A percentile compares a stretch with the other conserved stretches of the same genome.
Evolutionary conservation across 2,113 vertebrate genomes (phyloP).

Genomic region (Sapayoa aenigma): DNA sequence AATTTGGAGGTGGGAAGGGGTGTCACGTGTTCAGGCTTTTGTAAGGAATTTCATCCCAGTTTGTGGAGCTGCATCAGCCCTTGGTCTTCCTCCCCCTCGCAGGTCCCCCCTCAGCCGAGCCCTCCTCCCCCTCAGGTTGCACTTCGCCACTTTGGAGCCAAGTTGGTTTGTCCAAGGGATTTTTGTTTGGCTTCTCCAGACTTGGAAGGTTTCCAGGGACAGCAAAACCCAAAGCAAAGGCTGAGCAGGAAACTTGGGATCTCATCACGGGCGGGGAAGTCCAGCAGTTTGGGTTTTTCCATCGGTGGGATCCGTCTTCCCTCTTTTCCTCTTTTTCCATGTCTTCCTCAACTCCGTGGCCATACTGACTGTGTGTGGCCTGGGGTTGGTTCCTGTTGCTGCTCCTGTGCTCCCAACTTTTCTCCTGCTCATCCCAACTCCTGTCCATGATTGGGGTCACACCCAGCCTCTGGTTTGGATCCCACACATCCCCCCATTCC

Average conservation of each 20-base stretch:
- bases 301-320: accelerated
- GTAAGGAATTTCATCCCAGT: neutral
- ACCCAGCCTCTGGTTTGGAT: neutral
- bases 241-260: neutral
- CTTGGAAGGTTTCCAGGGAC: conserved; percentile 6
- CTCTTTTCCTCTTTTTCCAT: neutral
- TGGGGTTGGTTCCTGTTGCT: neutral
- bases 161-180: neutral
- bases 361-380: neutral
- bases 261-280: accelerated
- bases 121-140: neutral
- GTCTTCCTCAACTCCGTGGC: neutral
- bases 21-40: accelerated
- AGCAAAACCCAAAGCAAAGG: conserved; percentile 6
- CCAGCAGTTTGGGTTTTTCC: neutral
- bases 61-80: neutral
- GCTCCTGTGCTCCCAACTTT: accelerated
- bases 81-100: neutral
- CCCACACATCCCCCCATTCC: neutral
- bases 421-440: neutral
- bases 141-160: conserved; percentile 48
- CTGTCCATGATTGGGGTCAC: accelerated
- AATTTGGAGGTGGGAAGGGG: neutral
- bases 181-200: neutral
- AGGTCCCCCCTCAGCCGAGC: neutral